Conservation (phyloP, 2,797 vertebrate genomes). For the Rhinogobio ventralis region DNA sequence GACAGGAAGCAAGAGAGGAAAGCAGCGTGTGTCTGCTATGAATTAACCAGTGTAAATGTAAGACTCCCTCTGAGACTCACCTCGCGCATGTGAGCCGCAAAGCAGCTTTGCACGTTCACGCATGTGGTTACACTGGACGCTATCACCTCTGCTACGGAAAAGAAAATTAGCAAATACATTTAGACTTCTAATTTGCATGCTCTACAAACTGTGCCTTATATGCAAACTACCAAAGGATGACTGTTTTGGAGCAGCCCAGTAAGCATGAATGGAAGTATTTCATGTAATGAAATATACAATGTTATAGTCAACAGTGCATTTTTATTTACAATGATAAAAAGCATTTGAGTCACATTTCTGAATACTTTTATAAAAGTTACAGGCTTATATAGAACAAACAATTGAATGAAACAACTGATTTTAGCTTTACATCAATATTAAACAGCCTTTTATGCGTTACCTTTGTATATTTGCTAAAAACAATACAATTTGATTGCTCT, state of each 20-base stretch:
- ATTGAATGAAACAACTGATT: not conserved
- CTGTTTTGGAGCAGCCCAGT: not conserved
- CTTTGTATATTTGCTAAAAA: not conserved
- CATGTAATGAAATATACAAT: not conserved
- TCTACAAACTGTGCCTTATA: conserved; percentile 26
- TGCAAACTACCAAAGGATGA: not conserved
- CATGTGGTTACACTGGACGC: not conserved
- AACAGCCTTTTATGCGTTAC: not conserved
- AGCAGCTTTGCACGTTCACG: conserved; percentile 8
- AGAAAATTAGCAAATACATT: conserved; percentile 47
- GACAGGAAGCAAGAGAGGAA: conserved; percentile 38
- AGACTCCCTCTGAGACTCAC: conserved; percentile 63
- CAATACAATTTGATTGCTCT: not conserved
- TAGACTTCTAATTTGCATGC: conserved; percentile 25
- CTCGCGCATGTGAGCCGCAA: conserved; percentile 46
- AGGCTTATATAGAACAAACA: not conserved
- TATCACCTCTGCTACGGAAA: conserved; percentile 14
- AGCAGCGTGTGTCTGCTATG: conserved; percentile 66
- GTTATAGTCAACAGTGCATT: not conserved
- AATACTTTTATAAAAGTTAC: not conserved
- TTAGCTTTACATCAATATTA: not conserved
- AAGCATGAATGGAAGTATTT: conserved; percentile 1
- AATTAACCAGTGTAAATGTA: conserved; percentile 72
- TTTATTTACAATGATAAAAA: conserved; percentile 4
- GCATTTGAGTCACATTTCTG: not conserved